Percentiles rank a stretch among this genome's conserved stretches.
Evolutionary conservation across 1,140 invertebrate species (phyloP).

Genomic region (Aphidius ervi): DNA sequence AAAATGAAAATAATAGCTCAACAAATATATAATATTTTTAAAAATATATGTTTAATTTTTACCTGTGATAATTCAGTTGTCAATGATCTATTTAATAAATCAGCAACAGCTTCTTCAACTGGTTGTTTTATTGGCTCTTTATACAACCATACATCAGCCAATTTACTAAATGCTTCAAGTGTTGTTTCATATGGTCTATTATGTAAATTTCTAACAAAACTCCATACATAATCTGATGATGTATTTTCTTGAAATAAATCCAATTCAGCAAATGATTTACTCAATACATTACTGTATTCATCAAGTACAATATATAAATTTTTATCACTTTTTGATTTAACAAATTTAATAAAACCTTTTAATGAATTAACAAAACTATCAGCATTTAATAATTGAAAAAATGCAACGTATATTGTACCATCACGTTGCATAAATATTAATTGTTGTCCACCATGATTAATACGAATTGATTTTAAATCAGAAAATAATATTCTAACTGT

Average conservation of each 20-base stretch:
- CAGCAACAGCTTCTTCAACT: slow-evolving; percentile 56
- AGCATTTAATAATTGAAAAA: slow-evolving; percentile 82
- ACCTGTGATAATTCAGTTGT: slow-evolving; percentile 39
- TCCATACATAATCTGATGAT: slow-evolving; percentile 61
- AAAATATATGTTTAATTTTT: too few species aligned
- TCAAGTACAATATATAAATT: slow-evolving; percentile 65
- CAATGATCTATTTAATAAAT: slow-evolving; percentile 58
- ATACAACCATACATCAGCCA: slow-evolving; percentile 67
- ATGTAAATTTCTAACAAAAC: slow-evolving; percentile 66
- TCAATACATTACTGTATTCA: slow-evolving; percentile 62
- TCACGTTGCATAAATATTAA: slow-evolving; percentile 70
- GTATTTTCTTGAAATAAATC: slow-evolving; percentile 72
- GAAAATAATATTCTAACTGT: slow-evolving; percentile 63
- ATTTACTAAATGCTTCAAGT: slow-evolving; percentile 77
- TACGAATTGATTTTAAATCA: slow-evolving; percentile 64
- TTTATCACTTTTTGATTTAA: slow-evolving; percentile 66
- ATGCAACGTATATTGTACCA: slow-evolving; percentile 70
- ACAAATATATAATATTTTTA: too few species aligned
- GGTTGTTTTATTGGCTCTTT: slow-evolving; percentile 51
- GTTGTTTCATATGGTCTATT: slow-evolving; percentile 76
- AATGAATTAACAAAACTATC: slow-evolving; percentile 70
- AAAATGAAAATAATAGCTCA: too few species aligned
- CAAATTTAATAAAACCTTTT: slow-evolving; percentile 59
- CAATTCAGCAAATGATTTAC: slow-evolving; percentile 80
- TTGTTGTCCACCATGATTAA: slow-evolving; percentile 64